Base-by-base conservation (phyloP, 1,140 invertebrate species). In the Spodoptera frugiperda region DNA sequence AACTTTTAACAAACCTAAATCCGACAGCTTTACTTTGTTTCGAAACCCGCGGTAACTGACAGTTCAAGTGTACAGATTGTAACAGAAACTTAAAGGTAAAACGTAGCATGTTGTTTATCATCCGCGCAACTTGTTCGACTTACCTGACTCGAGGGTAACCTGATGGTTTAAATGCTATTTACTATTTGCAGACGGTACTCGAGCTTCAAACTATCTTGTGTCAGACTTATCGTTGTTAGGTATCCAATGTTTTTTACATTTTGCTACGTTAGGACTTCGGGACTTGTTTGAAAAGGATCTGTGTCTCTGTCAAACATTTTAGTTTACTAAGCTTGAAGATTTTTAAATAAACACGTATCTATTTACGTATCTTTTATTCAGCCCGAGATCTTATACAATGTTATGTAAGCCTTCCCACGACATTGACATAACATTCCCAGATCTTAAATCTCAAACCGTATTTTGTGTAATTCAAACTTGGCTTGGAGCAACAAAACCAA, bases 151-250 rank as follows among this genome's bases (percentile, higher is more conserved):
- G 65, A 51, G 21, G 63, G 65, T 33, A 9, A 68, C 25, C 49
- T 67, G 49, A 67, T 49, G 65, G 65, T 68, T 68, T 68, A 33
- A 68, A 68, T 68, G n/a, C 14, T 53, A 49, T 48, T 68, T 53
- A 17, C 19, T 53, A 49, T 48, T 53, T 53, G 12, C 14, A 53
- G 15, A 48, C 44, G 39, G 53, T 68, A 68, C 21, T 53, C 63
- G 30, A 21, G 25, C 65, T 68, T 68, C 65, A 53, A 68, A 68
- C 63, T 67, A 67, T 46, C 61, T 46, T 44, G n/a, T 19, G 46
- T 12, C 48, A 44, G 19, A 67, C 21, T 65, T 11, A 67, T 9
- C 44, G 44, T 6, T 12, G 17, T 19, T 17, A 49, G 25, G 25
- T 25, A 2, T 1, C 25, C 5, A 49, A 49, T 67, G 19, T 17